Evolutionary conservation across 2,113 vertebrate species (phyloP).

Genomic region (Ceuthmochares aereus): DNA sequence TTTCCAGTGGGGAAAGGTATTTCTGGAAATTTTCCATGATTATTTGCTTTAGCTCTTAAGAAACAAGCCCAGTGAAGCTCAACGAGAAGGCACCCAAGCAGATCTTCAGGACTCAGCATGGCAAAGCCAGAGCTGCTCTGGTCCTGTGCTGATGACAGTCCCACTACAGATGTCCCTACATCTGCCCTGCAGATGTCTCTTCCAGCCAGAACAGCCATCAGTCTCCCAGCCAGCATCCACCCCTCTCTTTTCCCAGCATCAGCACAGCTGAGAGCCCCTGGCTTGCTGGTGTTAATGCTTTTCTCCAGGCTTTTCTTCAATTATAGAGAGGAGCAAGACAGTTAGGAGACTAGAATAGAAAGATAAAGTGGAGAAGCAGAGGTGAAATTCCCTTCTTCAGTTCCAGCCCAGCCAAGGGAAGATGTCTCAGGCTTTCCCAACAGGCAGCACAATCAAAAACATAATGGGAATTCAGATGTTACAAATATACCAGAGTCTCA

Average conservation of each 20-base stretch:
- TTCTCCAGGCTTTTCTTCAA: background rate
- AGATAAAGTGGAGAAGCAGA: background rate
- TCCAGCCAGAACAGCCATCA: background rate
- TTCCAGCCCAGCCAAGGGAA: background rate
- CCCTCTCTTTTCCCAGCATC: background rate
- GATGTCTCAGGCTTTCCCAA: background rate
- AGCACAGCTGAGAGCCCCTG: background rate
- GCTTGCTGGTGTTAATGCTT: background rate
- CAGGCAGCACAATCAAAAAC: background rate
- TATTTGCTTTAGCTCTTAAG: background rate
- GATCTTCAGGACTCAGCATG: background rate
- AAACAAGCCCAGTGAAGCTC: background rate
- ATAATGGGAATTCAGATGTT: background rate
- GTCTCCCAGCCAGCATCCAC: background rate
- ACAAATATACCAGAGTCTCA: constrained; percentile 32
- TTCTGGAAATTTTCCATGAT: background rate
- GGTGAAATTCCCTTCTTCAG: background rate
- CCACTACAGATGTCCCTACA: no score
- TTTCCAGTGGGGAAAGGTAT: background rate
- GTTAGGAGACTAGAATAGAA: background rate
- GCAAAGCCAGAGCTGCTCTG: background rate
- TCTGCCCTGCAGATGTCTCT: background rate
- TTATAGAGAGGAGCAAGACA: background rate
- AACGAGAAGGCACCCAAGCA: background rate
- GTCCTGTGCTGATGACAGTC: background rate